Percentiles rank a stretch among this genome's conserved stretches.
These are phyloP conservation scores for Aphelocoma californica DNA, from an alignment of 2,797 vertebrate species.

Conservation along the genomic window DNA sequence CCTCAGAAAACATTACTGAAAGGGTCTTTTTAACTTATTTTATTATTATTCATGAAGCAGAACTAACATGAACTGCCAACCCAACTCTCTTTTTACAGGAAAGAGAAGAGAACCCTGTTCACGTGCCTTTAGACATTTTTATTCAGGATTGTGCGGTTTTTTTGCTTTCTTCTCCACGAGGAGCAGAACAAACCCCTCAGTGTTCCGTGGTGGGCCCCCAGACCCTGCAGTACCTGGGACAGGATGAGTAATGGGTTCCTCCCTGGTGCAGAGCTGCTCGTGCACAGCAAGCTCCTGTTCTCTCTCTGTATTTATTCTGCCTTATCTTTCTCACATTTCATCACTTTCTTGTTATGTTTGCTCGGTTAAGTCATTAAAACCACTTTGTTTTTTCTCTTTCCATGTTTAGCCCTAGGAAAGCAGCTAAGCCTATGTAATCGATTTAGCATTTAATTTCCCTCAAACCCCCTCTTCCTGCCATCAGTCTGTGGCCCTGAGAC, in stretches of 20 bases:
- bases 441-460: constrained; percentile 35
- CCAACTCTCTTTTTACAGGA: background rate
- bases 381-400: constrained; percentile 20
- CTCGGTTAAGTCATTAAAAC: constrained; percentile 54
- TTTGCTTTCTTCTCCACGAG: background rate
- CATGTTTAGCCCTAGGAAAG: constrained; percentile 42
- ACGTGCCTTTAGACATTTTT: background rate
- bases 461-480: background rate
- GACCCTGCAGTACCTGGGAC: background rate
- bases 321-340: constrained; percentile 57
- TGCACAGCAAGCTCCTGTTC: constrained; percentile 5
- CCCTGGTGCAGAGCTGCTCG: background rate
- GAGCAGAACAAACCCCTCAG: background rate
- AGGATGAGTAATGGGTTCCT: constrained; percentile 22
- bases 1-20: background rate
- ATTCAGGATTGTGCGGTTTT: background rate
- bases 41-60: background rate
- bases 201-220: background rate
- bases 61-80: background rate
- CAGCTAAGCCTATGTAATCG: constrained; percentile 14
- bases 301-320: constrained; percentile 33
- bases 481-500: background rate
- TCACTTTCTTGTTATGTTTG: constrained; percentile 67
- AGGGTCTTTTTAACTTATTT: background rate
- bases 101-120: background rate